These are phyloP conservation scores for Burhinus oedicnemus DNA, from an alignment of 2,113 vertebrate species.

Conservation along the genomic window DNA sequence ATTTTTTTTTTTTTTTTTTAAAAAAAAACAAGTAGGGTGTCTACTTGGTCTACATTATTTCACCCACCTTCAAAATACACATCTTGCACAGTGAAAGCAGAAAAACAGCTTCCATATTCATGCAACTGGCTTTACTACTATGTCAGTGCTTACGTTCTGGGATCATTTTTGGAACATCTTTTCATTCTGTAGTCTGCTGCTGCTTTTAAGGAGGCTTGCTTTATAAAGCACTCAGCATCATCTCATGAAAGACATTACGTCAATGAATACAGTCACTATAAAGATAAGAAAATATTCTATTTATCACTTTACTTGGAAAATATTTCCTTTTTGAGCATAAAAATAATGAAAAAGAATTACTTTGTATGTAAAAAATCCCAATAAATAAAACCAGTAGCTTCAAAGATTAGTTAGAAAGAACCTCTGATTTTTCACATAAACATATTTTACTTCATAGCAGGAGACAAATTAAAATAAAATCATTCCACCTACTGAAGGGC, in stretches of 20 bases:
- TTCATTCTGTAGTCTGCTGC: not conserved
- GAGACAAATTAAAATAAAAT: not conserved
- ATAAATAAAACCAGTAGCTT: not conserved
- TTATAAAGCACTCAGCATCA: conserved; percentile 11
- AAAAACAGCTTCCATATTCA: not conserved
- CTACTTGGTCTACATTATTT: not conserved
- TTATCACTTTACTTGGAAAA: not conserved
- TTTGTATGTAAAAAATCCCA: not conserved
- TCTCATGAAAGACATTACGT: not conserved
- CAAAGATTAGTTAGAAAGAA: not conserved
- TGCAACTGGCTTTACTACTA: not conserved
- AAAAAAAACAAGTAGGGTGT: not conserved
- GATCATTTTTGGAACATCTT: not conserved
- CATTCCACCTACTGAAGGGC: not conserved
- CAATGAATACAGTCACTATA: conserved; percentile 21
- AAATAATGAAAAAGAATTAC: not conserved
- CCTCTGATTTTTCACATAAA: not conserved
- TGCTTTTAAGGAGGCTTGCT: conserved; percentile 6
- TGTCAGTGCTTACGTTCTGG: not conserved
- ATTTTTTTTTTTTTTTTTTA: too few species aligned
- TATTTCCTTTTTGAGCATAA: not conserved
- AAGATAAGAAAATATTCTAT: not conserved
- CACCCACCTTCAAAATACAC: not conserved
- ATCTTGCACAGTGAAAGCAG: not conserved
- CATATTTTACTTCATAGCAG: not conserved